Conservation (phyloP, 2,888 invertebrate species). For the Leptinotarsa haldemani region DNA sequence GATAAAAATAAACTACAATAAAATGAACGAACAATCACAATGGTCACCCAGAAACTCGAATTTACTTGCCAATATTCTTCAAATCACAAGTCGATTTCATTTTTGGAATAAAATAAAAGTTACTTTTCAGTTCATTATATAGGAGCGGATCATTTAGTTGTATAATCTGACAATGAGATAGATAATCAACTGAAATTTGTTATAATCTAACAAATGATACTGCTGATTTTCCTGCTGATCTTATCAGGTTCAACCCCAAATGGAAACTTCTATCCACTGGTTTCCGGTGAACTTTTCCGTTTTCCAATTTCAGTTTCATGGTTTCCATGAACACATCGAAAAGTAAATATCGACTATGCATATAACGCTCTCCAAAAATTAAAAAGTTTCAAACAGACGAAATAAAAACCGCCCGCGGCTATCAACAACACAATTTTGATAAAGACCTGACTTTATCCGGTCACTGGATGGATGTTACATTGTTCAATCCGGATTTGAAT, state of each 20-base stretch:
- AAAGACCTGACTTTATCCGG: slow-evolving; percentile 46
- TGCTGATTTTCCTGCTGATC: not conserved
- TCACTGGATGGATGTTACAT: slow-evolving; percentile 45
- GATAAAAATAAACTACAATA: no score
- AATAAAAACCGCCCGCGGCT: slow-evolving; percentile 15
- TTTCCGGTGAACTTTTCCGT: not conserved
- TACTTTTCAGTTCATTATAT: no score
- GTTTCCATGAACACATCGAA: not conserved
- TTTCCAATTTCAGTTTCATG: not conserved
- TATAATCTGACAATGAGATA: no score
- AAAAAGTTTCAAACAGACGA: slow-evolving; percentile 21
- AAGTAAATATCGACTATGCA: slow-evolving; percentile 4
- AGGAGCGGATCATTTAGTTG: no score
- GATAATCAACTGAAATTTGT: no score
- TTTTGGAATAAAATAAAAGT: no score
- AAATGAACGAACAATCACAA: no score
- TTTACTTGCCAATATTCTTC: no score
- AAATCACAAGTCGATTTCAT: no score
- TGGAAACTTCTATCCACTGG: not conserved
- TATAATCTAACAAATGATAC: not conserved
- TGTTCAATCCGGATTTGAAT: slow-evolving; percentile 46
- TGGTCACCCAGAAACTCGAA: no score
- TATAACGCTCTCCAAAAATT: slow-evolving; percentile 15
- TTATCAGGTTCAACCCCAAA: not conserved
- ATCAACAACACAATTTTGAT: slow-evolving; percentile 40